Conservation (phyloP, 2,113 vertebrate species). For the Daboia siamensis region DNA sequence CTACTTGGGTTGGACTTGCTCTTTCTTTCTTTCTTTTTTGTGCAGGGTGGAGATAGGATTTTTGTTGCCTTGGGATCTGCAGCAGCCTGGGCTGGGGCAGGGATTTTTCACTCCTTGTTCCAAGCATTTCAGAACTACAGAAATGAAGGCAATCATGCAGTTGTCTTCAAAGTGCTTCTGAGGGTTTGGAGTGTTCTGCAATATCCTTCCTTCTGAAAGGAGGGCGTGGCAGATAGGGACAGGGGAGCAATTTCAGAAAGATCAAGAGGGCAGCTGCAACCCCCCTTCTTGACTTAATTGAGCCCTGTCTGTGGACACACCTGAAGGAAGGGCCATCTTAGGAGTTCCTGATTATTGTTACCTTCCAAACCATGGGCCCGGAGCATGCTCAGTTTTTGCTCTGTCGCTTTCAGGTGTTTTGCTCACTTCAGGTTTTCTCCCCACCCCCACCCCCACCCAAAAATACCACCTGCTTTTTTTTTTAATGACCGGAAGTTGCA, state of each 20-base stretch:
- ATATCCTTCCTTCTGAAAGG: neutral
- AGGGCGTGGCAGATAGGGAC: neutral
- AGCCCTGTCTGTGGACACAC: neutral
- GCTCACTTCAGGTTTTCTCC: neutral
- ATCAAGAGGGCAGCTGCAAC: neutral
- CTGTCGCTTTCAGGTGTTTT: neutral
- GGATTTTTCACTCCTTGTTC: neutral
- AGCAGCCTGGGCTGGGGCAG: neutral
- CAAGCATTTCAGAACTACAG: neutral
- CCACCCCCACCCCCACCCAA: too few species aligned
- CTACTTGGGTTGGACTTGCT: neutral
- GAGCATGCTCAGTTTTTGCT: neutral
- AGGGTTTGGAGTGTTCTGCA: neutral
- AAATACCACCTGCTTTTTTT: neutral
- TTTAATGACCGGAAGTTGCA: neutral
- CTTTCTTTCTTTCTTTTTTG: neutral
- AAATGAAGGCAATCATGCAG: neutral
- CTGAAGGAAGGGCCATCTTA: neutral
- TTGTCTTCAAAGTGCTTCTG: neutral
- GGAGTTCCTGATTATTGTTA: neutral
- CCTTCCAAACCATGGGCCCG: neutral
- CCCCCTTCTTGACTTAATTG: neutral
- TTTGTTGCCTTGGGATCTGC: neutral
- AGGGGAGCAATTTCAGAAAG: neutral
- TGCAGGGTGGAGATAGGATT: neutral